Evolutionary conservation across 2,113 vertebrate genomes (phyloP), one percentile per base, ranked within the genome.

Genomic region (Tupaia chinensis): DNA sequence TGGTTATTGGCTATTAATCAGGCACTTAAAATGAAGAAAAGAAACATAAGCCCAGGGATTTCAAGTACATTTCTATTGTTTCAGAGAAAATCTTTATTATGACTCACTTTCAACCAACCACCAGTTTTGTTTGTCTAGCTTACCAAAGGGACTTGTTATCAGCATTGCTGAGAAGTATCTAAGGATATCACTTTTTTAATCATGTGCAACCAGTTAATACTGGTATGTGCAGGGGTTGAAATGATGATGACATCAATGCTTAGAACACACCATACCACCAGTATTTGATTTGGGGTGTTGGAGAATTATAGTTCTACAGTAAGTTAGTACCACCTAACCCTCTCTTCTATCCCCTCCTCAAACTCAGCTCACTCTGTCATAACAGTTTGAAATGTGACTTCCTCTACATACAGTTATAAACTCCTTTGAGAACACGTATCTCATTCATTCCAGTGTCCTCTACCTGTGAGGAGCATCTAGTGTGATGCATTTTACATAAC

Each of bases 1-100:
- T 95, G 77, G 14, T 56, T 81, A 66, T 44, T 84, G 68, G 12
- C n/a, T 86, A 80, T 93, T 89, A 86, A 92, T 20, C 14, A 78
- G 53, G 23, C 22, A 76, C 29, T 66, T 90, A 34, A n/a, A 78
- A 76, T 60, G 17, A 22, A 85, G 61, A 87, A 94, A 70, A 7
- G 83, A 84, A 93, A 74, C 29, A 84, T 4, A 90, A 19, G 14
- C 44, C 2, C 23, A 90, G 19, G 78, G 53, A 10, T 86, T 92
- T 4, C 60, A 91, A 78, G 20, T 34, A 25, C 0, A 60, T 70
- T 74, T 70, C 20, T 44, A 69, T 54, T 91, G 32, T 86, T 94
- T 60, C 29, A 60, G 20, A 86, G 27, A 74, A 44, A 54, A 53
- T 65, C 29, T 65, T 82, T 89, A 70, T 70, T 91, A 53, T 74